Conservation (phyloP, 2,797 vertebrate species). For the Gadopsis marmoratus region DNA sequence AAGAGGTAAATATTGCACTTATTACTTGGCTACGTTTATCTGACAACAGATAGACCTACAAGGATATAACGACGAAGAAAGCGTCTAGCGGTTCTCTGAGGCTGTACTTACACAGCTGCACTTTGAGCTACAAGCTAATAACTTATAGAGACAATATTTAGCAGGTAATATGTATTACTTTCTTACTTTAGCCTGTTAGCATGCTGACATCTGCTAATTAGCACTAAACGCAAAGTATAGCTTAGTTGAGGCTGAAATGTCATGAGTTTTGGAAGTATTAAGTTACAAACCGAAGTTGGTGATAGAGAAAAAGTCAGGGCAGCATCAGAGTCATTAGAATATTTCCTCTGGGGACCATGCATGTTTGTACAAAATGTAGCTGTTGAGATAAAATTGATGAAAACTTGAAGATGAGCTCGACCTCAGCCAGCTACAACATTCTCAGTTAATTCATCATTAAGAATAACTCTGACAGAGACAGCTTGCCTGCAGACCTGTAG, state of each 20-base stretch:
- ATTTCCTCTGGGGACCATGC: neutral
- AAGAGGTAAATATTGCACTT: neutral
- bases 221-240: neutral
- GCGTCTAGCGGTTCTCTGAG: neutral
- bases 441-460: neutral
- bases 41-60: neutral
- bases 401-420: neutral
- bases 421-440: neutral
- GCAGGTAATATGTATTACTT: neutral
- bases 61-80: neutral
- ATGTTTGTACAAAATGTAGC: neutral
- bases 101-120: neutral
- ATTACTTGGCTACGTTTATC: neutral
- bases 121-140: neutral
- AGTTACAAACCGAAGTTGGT: neutral
- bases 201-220: neutral
- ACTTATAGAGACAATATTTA: neutral
- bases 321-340: neutral
- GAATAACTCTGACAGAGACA: neutral
- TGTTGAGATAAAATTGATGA: neutral
- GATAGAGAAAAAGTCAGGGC: neutral
- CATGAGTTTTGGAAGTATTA: neutral
- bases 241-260: neutral
- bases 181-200: neutral
- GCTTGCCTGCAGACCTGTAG: neutral